Percentiles rank a stretch among this genome's conserved stretches.
These are phyloP conservation scores for Yasuhikotakia modesta DNA, from an alignment of 2,797 vertebrate genomes.

Conservation along the genomic window DNA sequence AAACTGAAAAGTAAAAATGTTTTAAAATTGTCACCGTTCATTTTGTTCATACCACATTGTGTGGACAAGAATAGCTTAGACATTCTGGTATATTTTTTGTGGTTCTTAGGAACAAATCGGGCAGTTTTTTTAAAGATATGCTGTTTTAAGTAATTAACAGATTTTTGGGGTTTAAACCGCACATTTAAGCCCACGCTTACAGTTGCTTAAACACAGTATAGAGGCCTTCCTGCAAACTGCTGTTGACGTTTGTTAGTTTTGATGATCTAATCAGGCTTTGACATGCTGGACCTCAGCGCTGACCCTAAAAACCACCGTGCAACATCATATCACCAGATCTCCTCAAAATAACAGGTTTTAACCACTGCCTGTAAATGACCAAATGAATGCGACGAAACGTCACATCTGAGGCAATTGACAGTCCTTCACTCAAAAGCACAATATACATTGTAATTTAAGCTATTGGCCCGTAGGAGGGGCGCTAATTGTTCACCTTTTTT, in stretches of 20 bases:
- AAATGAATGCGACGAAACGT: slow-evolving; percentile 46
- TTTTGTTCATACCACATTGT: background rate
- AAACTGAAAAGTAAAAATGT: too few species aligned
- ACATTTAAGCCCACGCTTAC: background rate
- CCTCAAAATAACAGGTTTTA: slow-evolving; percentile 55
- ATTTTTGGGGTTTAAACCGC: background rate
- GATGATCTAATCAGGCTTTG: slow-evolving; percentile 7
- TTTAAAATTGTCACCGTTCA: background rate
- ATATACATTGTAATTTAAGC: slow-evolving; percentile 58
- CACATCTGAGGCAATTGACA: slow-evolving; percentile 53
- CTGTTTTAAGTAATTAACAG: background rate
- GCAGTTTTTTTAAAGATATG: background rate
- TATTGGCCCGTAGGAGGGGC: slow-evolving; percentile 37
- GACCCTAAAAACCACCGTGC: slow-evolving; percentile 5
- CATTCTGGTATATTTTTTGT: background rate
- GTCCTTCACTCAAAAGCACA: slow-evolving; percentile 41
- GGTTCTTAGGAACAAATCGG: background rate
- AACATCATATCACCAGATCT: slow-evolving; percentile 22
- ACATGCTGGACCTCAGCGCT: background rate
- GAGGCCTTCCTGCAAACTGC: background rate
- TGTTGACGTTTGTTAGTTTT: slow-evolving; percentile 12
- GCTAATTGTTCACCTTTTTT: slow-evolving; percentile 60
- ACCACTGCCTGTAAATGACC: slow-evolving; percentile 49
- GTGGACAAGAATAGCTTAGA: background rate
- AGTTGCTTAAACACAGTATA: background rate